Conservation (phyloP, 2,888 invertebrate species). For the Campopleginae sp. region DNA sequence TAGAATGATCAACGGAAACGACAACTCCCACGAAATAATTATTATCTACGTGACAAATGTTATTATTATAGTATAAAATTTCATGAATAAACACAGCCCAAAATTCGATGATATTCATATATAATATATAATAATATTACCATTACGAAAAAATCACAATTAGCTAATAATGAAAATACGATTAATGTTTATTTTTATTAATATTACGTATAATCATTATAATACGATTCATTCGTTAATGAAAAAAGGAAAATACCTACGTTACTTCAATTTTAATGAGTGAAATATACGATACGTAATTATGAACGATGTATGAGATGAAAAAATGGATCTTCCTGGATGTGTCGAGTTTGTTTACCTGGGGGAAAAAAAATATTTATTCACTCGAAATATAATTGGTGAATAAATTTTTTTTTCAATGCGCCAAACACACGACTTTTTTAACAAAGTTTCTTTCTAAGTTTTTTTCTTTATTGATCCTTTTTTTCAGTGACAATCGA, state of each 20-base stretch:
- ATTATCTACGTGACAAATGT: conserved; percentile 56
- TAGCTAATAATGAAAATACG: conserved; percentile 66
- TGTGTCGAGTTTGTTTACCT: neutral
- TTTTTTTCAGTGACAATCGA: conserved; percentile 38
- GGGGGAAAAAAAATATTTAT: neutral
- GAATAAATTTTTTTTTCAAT: neutral
- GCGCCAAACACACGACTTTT: neutral
- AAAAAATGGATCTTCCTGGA: conserved; percentile 29
- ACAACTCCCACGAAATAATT: conserved; percentile 56
- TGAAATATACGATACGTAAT: conserved; percentile 51
- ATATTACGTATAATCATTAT: conserved; percentile 51
- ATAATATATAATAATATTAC: conserved; percentile 46
- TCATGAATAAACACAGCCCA: conserved; percentile 60
- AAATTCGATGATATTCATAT: conserved; percentile 53
- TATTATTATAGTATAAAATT: conserved; percentile 40
- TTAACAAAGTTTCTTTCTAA: too few relatives aligned
- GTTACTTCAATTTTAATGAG: conserved; percentile 56
- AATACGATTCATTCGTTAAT: conserved; percentile 61
- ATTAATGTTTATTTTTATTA: conserved; percentile 49
- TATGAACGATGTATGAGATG: conserved; percentile 40
- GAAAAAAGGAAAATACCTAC: conserved; percentile 57
- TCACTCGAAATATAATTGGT: neutral
- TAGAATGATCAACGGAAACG: conserved; percentile 38
- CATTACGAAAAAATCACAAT: conserved; percentile 64
- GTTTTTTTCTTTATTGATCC: neutral